Percentiles rank a stretch among this genome's conserved stretches.
phyloP scores from a whole-genome alignment of 2,113 vertebrate species.

The Pithys albifrons region DNA sequence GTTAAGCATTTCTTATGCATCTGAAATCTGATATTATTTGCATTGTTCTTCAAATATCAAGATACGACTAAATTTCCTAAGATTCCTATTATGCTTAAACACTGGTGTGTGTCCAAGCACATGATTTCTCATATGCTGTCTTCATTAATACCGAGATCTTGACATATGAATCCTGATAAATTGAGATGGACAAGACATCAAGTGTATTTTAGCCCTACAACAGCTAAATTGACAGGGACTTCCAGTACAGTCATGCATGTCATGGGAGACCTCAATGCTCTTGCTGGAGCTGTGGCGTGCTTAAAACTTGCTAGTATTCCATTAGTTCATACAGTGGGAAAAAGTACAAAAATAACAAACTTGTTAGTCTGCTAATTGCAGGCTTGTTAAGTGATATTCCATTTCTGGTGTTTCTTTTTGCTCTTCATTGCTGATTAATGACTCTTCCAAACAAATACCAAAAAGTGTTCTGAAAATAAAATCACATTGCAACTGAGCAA shows the following conservation, averaged over 20 bases:
- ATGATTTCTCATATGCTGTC: slow-evolving; percentile 66
- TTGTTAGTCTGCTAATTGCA: slow-evolving; percentile 72
- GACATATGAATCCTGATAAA: slow-evolving; percentile 58
- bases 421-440: slow-evolving; percentile 57
- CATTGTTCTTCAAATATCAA: slow-evolving; percentile 55
- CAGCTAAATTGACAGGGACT: slow-evolving; percentile 70
- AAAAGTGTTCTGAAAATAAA: neutral
- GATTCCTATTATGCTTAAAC: slow-evolving; percentile 46
- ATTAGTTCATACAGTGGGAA: slow-evolving; percentile 74
- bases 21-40: slow-evolving; percentile 50
- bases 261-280: neutral
- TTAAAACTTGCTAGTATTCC: slow-evolving; percentile 7
- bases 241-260: neutral
- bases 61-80: slow-evolving; percentile 61
- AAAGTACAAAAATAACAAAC: slow-evolving; percentile 76
- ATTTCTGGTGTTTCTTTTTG: slow-evolving; percentile 35
- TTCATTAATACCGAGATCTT: slow-evolving; percentile 64
- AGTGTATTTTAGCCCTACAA: slow-evolving; percentile 72
- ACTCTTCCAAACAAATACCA: slow-evolving; percentile 25
- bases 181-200: slow-evolving; percentile 75
- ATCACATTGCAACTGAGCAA: neutral
- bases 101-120: slow-evolving; percentile 60
- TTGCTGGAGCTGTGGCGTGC: slow-evolving; percentile 25
- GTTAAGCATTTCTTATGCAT: neutral
- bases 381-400: slow-evolving; percentile 70